These are phyloP conservation scores for Circaetus cinerascens DNA, from an alignment of 2,113 vertebrate species.

Conservation along the genomic window DNA sequence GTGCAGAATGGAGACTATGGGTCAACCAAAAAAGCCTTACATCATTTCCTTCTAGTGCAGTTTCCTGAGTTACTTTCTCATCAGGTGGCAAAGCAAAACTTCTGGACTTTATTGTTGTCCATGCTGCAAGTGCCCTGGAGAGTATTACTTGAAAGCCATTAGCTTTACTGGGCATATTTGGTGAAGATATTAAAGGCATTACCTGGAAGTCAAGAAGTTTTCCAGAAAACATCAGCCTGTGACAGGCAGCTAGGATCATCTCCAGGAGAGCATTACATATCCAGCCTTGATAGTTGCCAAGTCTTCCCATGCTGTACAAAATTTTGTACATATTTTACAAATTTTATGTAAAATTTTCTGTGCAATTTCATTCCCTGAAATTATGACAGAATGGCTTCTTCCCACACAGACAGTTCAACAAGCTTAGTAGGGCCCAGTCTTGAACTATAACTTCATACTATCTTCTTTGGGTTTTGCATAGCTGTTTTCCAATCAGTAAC, in stretches of 20 bases:
- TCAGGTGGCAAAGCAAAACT: neutral
- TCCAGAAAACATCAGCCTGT: neutral
- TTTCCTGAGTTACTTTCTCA: neutral
- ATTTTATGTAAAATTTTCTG: neutral
- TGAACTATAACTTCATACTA: neutral
- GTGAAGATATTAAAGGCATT: neutral
- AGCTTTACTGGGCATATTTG: neutral
- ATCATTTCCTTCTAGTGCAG: neutral
- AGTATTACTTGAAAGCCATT: neutral
- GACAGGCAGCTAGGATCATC: neutral
- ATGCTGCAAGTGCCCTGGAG: rapidly evolving
- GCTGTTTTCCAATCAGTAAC: neutral
- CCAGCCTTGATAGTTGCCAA: neutral
- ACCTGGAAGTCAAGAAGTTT: neutral
- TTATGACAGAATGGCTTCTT: neutral
- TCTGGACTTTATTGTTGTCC: neutral
- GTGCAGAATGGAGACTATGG: neutral
- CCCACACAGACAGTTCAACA: neutral
- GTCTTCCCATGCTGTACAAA: neutral
- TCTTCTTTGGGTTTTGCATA: neutral
- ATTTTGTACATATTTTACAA: neutral
- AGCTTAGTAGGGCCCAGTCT: neutral
- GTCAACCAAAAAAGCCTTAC: neutral
- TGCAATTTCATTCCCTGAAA: neutral
- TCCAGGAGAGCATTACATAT: neutral